Percentiles rank a stretch among this genome's conserved stretches.
These are phyloP conservation scores for Callospermophilus lateralis DNA, from an alignment of 2,113 vertebrate species.

Conservation along the genomic window DNA sequence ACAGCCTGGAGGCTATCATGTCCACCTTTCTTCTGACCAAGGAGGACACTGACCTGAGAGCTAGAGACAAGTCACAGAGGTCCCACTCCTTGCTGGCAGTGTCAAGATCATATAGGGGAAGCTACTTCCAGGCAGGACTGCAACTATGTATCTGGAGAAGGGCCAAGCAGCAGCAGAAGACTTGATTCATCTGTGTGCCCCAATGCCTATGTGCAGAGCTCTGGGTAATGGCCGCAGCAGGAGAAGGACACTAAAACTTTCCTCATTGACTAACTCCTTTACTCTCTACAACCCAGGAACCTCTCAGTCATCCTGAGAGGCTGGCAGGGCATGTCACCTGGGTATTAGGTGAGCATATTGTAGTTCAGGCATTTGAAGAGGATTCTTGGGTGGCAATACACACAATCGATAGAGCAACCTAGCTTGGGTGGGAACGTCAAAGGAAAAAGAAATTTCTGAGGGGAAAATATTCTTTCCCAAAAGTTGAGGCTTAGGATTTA, in stretches of 20 bases:
- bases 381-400: too few relatives aligned
- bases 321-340: background rate
- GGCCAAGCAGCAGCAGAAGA: background rate
- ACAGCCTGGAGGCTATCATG: background rate
- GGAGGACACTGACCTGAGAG: background rate
- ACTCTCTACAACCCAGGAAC: background rate
- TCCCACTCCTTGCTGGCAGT: background rate
- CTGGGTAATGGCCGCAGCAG: background rate
- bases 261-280: background rate
- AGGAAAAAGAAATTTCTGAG: background rate
- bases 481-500: background rate
- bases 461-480: background rate
- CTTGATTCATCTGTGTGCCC: background rate
- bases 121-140: background rate
- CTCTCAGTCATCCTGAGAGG: background rate
- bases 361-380: background rate
- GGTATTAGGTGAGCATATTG: background rate
- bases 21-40: too few relatives aligned
- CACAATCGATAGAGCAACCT: too few relatives aligned
- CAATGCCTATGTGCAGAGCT: background rate
- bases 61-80: background rate
- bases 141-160: background rate
- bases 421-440: background rate
- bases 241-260: background rate
- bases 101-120: background rate